These are phyloP conservation scores for Mastomys natalensis DNA, from an alignment of 2,113 vertebrate species.

Conservation along the genomic window DNA sequence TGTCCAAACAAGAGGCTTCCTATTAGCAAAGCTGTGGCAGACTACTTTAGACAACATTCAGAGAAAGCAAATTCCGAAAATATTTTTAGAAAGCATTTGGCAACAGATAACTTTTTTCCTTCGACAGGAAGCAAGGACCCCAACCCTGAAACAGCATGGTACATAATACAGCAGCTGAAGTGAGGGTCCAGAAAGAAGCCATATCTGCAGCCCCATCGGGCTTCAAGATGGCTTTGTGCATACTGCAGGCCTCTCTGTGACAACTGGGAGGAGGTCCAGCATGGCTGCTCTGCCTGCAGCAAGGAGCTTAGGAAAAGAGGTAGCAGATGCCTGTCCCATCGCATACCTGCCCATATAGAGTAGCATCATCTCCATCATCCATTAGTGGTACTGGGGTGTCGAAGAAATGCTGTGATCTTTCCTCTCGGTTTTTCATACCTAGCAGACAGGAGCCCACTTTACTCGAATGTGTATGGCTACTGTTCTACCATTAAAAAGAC, in stretches of 20 bases:
- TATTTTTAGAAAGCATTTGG: background rate
- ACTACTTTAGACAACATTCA: background rate
- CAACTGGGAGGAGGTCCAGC: background rate
- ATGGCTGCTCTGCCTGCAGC: background rate
- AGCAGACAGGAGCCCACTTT: constrained; percentile 64
- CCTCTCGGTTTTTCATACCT: constrained; percentile 99
- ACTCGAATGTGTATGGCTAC: background rate
- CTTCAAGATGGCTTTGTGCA: background rate
- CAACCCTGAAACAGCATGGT: background rate
- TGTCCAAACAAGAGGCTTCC: constrained; percentile 71
- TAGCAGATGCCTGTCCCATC: background rate
- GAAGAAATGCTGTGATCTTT: constrained; percentile 98
- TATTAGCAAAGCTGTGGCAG: background rate
- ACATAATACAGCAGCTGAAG: background rate
- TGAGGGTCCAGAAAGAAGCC: background rate
- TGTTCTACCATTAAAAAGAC: background rate
- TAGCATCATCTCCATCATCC: constrained; percentile 95
- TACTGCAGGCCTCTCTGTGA: background rate
- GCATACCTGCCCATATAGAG: constrained; percentile 93
- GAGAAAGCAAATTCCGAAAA: background rate
- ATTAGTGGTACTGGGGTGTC: constrained; percentile 95
- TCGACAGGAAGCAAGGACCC: background rate
- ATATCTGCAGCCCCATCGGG: background rate
- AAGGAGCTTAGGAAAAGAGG: background rate
- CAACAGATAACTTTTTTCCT: background rate